A percentile compares a stretch with the other conserved stretches of the same genome.
Conservation (phyloP, 92 coral and sea anemone genomes). For the Virgularia gustaviana region DNA sequence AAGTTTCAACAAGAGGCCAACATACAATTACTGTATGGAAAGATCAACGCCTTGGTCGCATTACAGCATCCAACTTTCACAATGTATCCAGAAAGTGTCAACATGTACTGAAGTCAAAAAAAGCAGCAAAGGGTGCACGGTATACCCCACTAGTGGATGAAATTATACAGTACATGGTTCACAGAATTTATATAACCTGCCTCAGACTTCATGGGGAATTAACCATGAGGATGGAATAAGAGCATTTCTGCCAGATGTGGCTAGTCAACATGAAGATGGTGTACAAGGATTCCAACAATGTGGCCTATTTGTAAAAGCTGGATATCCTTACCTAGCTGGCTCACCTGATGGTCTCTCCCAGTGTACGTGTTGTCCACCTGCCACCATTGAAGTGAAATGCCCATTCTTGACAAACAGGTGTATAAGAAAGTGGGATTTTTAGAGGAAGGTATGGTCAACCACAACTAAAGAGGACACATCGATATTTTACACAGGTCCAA, state of each 20-base stretch:
- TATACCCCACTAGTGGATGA: no score
- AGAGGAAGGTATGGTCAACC: neutral
- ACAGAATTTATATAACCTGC: no score
- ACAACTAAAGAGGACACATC: neutral
- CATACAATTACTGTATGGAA: constrained; percentile 11
- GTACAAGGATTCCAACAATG: constrained; percentile 23
- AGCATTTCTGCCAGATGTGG: constrained; percentile 28
- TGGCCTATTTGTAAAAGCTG: constrained; percentile 25
- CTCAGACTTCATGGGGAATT: constrained; percentile 22
- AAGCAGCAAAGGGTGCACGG: no score
- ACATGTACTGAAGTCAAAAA: neutral
- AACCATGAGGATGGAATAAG: constrained; percentile 23
- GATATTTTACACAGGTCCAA: constrained; percentile 29
- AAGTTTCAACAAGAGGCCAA: constrained; percentile 23
- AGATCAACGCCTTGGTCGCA: constrained; percentile 1
- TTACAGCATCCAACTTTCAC: constrained; percentile 17
- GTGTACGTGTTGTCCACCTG: constrained; percentile 2
- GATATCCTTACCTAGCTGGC: constrained; percentile 30
- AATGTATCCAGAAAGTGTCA: neutral
- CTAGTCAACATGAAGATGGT: constrained; percentile 36
- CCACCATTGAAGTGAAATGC: constrained; percentile 18
- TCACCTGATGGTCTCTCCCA: constrained; percentile 21
- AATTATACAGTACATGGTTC: no score
- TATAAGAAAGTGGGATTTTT: neutral
- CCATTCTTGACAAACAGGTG: constrained; percentile 10